Percentiles rank a stretch among this genome's conserved stretches.
These are phyloP conservation scores for Machimus rusticus DNA, from an alignment of 2,888 invertebrate genomes.

Conservation along the genomic window DNA sequence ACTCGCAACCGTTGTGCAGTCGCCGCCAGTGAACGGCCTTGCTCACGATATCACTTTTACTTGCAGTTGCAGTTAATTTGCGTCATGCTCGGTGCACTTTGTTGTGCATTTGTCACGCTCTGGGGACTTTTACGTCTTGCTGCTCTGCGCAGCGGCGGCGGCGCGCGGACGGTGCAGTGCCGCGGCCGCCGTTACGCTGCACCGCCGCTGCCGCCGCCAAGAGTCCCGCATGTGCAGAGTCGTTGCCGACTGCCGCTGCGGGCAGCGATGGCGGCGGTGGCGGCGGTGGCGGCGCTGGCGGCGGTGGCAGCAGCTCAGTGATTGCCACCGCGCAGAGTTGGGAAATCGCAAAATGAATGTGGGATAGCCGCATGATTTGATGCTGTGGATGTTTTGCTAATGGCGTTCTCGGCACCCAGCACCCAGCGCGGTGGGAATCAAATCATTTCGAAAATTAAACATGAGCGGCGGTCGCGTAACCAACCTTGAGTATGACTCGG, in stretches of 20 bases:
- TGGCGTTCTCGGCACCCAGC: background rate
- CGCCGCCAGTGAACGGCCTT: conserved; percentile 51
- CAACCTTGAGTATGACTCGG: background rate
- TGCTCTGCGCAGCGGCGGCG: background rate
- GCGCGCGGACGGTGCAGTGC: background rate
- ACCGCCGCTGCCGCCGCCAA: background rate
- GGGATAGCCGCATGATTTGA: conserved; percentile 29
- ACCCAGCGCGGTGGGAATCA: background rate
- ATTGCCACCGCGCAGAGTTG: background rate
- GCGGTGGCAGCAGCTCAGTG: background rate
- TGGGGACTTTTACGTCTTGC: conserved; percentile 25
- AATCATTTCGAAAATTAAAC: conserved; percentile 22
- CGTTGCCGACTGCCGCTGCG: background rate
- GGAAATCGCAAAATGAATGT: background rate
- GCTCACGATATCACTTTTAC: conserved; percentile 53
- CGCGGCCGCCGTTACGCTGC: background rate
- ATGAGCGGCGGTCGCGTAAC: background rate
- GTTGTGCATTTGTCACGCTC: conserved; percentile 50
- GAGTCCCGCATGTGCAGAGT: background rate
- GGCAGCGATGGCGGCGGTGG: background rate
- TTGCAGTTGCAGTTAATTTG: conserved; percentile 42
- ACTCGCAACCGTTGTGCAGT: conserved; percentile 9
- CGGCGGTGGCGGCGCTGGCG: background rate
- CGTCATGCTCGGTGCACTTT: conserved; percentile 51
- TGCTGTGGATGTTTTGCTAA: background rate